A percentile compares a stretch with the other conserved stretches of the same genome.
Conservation (phyloP, 2,888 invertebrate genomes). For the Scrobipalpa atriplicella region DNA sequence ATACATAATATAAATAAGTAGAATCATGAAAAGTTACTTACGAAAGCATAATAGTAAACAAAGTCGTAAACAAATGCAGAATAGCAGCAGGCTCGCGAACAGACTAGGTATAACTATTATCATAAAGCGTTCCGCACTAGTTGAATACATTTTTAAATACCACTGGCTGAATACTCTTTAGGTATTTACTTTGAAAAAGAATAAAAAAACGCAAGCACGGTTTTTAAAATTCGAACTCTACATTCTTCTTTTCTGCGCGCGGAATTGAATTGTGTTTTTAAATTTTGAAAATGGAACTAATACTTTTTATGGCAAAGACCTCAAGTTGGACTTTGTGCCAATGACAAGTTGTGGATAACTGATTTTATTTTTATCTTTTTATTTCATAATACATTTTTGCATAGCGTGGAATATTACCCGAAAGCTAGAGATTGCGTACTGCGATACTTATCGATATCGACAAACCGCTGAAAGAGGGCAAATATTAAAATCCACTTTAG, state of each 20-base stretch:
- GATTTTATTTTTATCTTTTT: background rate
- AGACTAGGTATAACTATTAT: background rate
- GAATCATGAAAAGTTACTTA: constrained; percentile 31
- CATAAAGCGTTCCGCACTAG: background rate
- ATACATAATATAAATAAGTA: background rate
- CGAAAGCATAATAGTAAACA: constrained; percentile 34
- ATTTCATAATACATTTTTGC: background rate
- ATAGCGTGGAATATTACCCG: background rate
- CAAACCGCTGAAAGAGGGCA: background rate
- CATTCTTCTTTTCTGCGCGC: background rate
- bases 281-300: no score
- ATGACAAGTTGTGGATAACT: no score
- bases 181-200: background rate
- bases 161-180: no score
- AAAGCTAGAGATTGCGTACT: constrained; percentile 14
- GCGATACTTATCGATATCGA: background rate
- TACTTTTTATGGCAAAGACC: no score
- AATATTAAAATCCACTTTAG: constrained; percentile 25
- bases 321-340: no score
- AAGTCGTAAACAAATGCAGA: constrained; percentile 36
- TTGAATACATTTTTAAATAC: background rate
- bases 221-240: background rate
- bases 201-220: constrained; percentile 22
- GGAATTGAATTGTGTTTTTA: no score
- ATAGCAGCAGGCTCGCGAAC: background rate